Evolutionary conservation across 2,797 vertebrate species (phyloP).

Genomic region (Chiropotes sagulatus): DNA sequence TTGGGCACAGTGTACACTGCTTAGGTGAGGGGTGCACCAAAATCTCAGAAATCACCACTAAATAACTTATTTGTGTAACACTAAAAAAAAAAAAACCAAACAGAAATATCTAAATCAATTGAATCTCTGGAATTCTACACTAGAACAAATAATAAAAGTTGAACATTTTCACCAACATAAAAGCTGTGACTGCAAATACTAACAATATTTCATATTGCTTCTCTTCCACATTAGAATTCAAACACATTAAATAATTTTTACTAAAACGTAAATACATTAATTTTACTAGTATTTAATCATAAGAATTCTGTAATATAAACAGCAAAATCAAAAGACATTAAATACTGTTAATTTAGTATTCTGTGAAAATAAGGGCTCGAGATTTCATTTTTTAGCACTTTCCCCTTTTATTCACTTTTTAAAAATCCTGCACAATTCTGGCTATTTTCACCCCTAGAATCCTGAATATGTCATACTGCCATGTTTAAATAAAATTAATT

Average conservation of each 20-base stretch:
- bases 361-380: neutral
- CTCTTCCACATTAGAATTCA: neutral
- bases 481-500: slow-evolving; percentile 1
- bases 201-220: neutral
- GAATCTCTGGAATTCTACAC: neutral
- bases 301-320: neutral
- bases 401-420: neutral
- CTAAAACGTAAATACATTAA: neutral
- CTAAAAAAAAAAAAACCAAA: too few species aligned
- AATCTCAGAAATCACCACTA: neutral
- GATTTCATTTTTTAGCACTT: neutral
- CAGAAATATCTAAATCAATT: neutral
- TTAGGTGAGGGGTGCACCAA: neutral
- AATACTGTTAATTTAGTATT: neutral
- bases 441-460: slow-evolving; percentile 1
- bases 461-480: neutral
- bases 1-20: neutral
- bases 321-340: neutral
- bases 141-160: slow-evolving; percentile 13
- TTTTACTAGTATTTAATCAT: slow-evolving; percentile 1
- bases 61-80: neutral
- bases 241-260: neutral
- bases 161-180: slow-evolving; percentile 4
- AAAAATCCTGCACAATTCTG: neutral
- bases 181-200: neutral